A percentile compares a stretch with the other conserved stretches of the same genome.
Conservation (phyloP, 2,888 invertebrate species). For the Scrobipalpa costella region DNA sequence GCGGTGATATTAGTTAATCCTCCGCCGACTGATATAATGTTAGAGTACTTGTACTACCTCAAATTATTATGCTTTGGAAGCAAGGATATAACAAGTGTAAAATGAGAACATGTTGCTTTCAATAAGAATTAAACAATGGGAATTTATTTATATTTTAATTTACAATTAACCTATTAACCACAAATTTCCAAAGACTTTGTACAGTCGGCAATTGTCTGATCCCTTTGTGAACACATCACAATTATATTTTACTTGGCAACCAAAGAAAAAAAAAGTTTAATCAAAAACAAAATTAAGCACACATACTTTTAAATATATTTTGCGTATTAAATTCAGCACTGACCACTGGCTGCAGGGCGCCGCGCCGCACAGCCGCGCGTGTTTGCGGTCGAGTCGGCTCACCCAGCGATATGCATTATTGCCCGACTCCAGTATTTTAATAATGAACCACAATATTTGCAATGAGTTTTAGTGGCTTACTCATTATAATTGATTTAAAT, state of each 20-base stretch:
- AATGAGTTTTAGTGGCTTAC: neutral
- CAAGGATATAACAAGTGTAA: neutral
- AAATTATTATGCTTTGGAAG: neutral
- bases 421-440: neutral
- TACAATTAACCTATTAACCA: too few relatives aligned
- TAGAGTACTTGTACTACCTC: neutral
- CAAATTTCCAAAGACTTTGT: too few relatives aligned
- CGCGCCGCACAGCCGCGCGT: neutral
- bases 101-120: neutral
- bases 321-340: too few relatives aligned
- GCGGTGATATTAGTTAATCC: constrained; percentile 10
- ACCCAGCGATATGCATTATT: neutral
- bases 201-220: too few relatives aligned
- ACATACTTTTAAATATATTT: too few relatives aligned
- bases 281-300: too few relatives aligned
- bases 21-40: constrained; percentile 2
- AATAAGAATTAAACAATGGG: neutral
- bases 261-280: too few relatives aligned
- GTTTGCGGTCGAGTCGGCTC: neutral
- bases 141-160: neutral
- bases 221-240: too few relatives aligned
- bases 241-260: too few relatives aligned
- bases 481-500: neutral
- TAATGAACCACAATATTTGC: neutral
- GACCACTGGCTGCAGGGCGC: too few relatives aligned